phyloP scores from a whole-genome alignment of 2,888 invertebrate genomes.

The Drosophila buzzatii region DNA sequence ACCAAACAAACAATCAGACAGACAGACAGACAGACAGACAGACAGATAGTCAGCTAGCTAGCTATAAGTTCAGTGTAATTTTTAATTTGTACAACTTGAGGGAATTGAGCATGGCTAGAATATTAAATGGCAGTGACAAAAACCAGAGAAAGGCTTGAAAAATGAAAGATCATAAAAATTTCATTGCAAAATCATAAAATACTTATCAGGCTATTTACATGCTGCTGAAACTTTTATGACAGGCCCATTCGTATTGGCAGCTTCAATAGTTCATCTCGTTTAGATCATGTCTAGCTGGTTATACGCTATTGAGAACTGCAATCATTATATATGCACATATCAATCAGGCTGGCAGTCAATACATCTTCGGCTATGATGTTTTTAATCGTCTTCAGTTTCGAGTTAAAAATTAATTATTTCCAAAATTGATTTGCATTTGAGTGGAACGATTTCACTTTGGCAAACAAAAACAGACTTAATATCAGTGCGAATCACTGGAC shows the following conservation, averaged over 20 bases:
- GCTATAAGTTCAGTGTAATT: conserved; percentile 21
- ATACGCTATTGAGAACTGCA: background rate
- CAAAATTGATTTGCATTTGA: conserved; percentile 26
- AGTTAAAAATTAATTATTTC: conserved; percentile 18
- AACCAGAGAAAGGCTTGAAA: conserved; percentile 4
- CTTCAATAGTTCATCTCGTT: conserved; percentile 4
- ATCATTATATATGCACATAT: conserved; percentile 5
- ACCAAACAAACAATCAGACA: background rate
- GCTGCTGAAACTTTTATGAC: background rate
- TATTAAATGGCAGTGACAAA: conserved; percentile 18
- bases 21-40: background rate
- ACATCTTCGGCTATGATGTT: background rate
- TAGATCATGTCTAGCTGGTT: background rate
- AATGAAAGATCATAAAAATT: conserved; percentile 32
- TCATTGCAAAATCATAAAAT: conserved; percentile 7
- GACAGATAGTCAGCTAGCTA: background rate
- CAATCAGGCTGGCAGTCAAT: conserved; percentile 11
- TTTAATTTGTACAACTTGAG: conserved; percentile 34
- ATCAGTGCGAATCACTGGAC: conserved; percentile 42
- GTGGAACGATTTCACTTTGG: conserved; percentile 54
- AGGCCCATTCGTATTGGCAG: background rate
- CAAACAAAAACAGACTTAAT: conserved; percentile 22
- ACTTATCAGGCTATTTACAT: conserved; percentile 6
- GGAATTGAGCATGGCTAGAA: conserved; percentile 25
- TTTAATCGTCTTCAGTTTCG: background rate